Conservation (phyloP, 1,140 invertebrate species). For the Teleopsis dalmanni region DNA sequence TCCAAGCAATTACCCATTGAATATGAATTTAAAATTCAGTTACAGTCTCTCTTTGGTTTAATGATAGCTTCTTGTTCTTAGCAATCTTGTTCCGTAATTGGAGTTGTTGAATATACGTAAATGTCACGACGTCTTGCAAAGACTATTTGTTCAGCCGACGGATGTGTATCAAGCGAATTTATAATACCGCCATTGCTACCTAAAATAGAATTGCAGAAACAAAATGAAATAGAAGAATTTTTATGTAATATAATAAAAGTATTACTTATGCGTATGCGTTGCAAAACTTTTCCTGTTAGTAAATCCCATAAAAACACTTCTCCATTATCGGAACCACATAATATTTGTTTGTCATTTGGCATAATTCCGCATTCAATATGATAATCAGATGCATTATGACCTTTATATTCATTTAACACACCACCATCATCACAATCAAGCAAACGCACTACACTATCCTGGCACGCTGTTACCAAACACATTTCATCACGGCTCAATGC, state of each 20-base stretch:
- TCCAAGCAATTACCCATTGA: too few species aligned
- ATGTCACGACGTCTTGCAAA: conserved; percentile 59
- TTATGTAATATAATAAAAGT: neutral
- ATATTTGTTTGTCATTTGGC: conserved; percentile 69
- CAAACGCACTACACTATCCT: conserved; percentile 72
- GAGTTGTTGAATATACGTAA: conserved; percentile 55
- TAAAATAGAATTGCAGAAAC: conserved; percentile 24
- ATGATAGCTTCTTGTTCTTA: conserved; percentile 23
- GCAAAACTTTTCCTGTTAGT: conserved; percentile 59
- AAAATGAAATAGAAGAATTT: neutral
- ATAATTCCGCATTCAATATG: conserved; percentile 80
- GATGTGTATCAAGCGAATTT: conserved; percentile 65
- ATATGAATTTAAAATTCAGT: too few species aligned
- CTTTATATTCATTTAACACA: conserved; percentile 68
- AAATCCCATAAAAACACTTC: conserved; percentile 83
- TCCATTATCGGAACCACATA: conserved; percentile 84
- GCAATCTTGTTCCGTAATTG: neutral
- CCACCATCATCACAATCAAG: conserved; percentile 85
- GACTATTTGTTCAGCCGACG: conserved; percentile 57
- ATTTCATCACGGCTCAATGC: conserved; percentile 58
- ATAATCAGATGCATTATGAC: conserved; percentile 71
- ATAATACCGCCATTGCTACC: conserved; percentile 49
- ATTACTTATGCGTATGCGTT: conserved; percentile 46
- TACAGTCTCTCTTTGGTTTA: too few species aligned
- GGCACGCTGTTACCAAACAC: conserved; percentile 75